Evolutionary conservation across 2,888 invertebrate species (phyloP), one percentile per base, ranked within the genome.

Genomic region (Ectemnius continuus): DNA sequence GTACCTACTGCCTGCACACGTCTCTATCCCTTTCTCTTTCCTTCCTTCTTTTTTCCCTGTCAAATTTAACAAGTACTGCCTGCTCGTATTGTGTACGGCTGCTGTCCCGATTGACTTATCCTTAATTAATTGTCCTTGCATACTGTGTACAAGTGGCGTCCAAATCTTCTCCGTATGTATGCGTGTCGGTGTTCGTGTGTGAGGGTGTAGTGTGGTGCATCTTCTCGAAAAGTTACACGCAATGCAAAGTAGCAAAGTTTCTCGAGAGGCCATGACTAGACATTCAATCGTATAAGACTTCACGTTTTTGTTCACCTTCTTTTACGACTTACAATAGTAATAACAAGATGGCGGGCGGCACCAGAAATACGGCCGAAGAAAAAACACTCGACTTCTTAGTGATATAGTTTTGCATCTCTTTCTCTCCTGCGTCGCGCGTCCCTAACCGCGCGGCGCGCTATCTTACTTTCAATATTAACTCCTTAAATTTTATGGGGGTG

Each of bases 191-290:
- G 23, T 26, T 36, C 63, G 36, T 45, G 68, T 26, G 18, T 52
- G 48, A 52, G 69, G 57, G 64, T 18, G 61, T 63, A 2, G 23
- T 59, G 58, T 46, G 67, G 71, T 71, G 75, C 73, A 73, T 73
- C 66, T 67, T 36, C 36, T 36, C 36, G 36, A 36, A 36, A 36
- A 36, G 36, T 36, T 36, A 79, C 74, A 81, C 78, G 73, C 82
- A 84, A 80, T 82, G 85, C 84, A 78, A 86, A 84, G 78, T 83
- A 88, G 87, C 88, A 87, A 88, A 88, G 85, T 72, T 87, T 88
- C 52, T 52, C 85, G 85, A 89, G 91, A 90, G 91, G 90, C 91
- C 91, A 89, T 90, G 91, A 91, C 91, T 91, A 91, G 91, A 91
- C 88, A 91, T 89, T 90, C 84, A 88, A 89, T 88, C 87, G 87